Evolutionary conservation across 2,797 vertebrate species (phyloP).

Genomic region (Poeciliopsis infans): DNA sequence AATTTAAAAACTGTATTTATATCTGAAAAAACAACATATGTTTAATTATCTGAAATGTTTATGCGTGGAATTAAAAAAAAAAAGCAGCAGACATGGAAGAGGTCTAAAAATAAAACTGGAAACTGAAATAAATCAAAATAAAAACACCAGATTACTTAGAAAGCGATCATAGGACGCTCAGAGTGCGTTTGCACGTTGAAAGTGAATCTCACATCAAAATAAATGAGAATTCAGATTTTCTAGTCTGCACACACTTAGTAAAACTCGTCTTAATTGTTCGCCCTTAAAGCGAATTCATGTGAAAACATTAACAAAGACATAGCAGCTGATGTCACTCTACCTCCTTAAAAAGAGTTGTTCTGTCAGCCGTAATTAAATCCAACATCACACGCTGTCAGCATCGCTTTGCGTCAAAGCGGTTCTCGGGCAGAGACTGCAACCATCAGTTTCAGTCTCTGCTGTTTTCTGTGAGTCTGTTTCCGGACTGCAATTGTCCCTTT

Average conservation of each 20-base stretch:
- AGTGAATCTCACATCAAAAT: neutral
- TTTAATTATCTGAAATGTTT: neutral
- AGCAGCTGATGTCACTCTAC: neutral
- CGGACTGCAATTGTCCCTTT: neutral
- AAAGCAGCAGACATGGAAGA: neutral
- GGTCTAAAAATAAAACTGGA: neutral
- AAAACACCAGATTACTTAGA: neutral
- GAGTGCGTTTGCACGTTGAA: neutral
- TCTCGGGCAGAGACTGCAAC: neutral
- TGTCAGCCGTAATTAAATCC: neutral
- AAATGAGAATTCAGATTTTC: neutral
- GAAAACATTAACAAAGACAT: neutral
- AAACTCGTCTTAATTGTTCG: too few species aligned
- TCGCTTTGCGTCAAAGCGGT: neutral
- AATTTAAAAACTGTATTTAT: conserved; percentile 1
- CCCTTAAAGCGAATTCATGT: neutral
- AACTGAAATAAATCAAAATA: neutral
- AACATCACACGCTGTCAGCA: neutral
- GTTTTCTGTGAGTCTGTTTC: neutral
- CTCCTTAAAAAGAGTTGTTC: neutral
- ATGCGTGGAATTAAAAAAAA: neutral
- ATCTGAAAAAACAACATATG: neutral
- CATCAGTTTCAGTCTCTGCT: too few species aligned
- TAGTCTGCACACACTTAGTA: neutral
- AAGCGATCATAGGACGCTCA: neutral